Base-by-base conservation (phyloP, 2,888 invertebrate species). In the Pollenia labialis region DNA sequence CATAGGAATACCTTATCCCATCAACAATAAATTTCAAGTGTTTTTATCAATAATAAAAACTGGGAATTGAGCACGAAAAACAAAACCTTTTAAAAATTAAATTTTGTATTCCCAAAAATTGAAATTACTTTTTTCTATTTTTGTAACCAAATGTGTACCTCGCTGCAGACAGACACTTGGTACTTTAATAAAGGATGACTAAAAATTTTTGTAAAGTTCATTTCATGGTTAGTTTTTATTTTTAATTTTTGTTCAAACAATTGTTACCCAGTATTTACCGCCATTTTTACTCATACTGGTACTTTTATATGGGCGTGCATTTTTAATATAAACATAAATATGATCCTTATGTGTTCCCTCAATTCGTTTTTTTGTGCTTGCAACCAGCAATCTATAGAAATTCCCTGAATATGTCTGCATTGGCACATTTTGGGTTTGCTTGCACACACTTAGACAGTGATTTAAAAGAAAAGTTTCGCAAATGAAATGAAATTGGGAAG, bases 401-500 rank as follows among this genome's bases (percentile, higher is more conserved):
- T 79, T 69, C 23, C 71, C 83, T 46, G 50, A 83, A 80, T 75
- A 76, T 86, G 79, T 80, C 85, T 86, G 79, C 85, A 83, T 86
- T 83, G 86, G 83, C 75, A 83, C 54, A 81, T 86, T 82, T 74
- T 56, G 54, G 64, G 9, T 72, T 32, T 72, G 9, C 10, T 18
- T 4, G 18, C 42, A 9, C 23, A 14, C 11, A n/a, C 16, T 10
- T 8, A 10, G 44, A 0, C 68, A 69, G 68, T 1, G 4, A 0
- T 1, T 69, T 69, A 18, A 79, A 58, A 7, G 40, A 50, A 7
- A 10, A 4, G 1, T 0, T 18, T 79, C 40, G 42, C 69, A 18
- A 62, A 2, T 40, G 50, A 52, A 52, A 52, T 52, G n/a, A n/a
- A n/a, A n/a, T n/a, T n/a, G n/a, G n/a, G n/a, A n/a, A n/a, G n/a